phyloP scores from a whole-genome alignment of 2,888 invertebrate species.

The Physocephala rufipes region DNA sequence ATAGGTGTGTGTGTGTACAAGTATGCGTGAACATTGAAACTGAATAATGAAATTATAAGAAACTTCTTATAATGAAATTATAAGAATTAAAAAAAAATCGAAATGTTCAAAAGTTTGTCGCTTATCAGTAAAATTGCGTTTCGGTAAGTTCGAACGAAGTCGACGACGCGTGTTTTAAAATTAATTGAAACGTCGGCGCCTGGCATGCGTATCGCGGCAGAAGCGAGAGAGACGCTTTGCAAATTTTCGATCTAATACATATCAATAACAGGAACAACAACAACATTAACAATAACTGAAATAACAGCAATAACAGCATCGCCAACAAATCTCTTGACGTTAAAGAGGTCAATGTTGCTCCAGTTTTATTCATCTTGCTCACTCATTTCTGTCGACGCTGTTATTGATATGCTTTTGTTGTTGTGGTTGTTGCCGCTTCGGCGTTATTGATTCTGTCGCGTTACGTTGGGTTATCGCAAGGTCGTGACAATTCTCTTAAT shows the following conservation, averaged over 20 bases:
- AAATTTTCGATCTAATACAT: not conserved
- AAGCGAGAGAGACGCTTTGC: not conserved
- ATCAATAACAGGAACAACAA: not conserved
- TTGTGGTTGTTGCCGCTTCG: slow-evolving; percentile 26
- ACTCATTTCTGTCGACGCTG: slow-evolving; percentile 34
- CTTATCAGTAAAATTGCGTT: not conserved
- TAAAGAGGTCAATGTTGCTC: slow-evolving; percentile 45
- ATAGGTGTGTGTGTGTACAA: too few relatives aligned
- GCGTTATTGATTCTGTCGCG: slow-evolving; percentile 21
- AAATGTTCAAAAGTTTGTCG: not conserved
- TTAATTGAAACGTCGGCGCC: not conserved
- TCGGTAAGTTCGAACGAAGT: not conserved
- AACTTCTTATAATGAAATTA: too few relatives aligned
- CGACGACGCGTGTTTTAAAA: not conserved
- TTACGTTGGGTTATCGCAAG: slow-evolving; percentile 34
- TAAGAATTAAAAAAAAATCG: too few relatives aligned
- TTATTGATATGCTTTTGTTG: slow-evolving; percentile 39
- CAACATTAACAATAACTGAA: not conserved
- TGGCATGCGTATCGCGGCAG: not conserved
- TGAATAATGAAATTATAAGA: too few relatives aligned
- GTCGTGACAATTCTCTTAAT: not conserved
- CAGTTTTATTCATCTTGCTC: slow-evolving; percentile 40
- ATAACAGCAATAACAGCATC: not conserved
- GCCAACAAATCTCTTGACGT: not conserved
- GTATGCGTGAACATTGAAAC: too few relatives aligned